phyloP scores from a whole-genome alignment of 2,888 invertebrate genomes.

The Clanis bilineata region DNA sequence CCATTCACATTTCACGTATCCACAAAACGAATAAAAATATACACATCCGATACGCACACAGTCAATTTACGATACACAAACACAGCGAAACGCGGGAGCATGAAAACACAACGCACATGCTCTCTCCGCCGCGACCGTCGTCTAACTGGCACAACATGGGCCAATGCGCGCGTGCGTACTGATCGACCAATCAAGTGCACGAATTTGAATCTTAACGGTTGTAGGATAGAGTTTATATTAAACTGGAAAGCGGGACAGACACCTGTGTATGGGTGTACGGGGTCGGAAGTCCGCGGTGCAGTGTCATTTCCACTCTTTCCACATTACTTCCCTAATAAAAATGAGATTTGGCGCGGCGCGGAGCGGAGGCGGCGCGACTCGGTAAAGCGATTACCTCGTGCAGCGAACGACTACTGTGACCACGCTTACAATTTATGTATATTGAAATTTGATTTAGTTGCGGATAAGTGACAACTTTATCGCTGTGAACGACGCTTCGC shows the following conservation, averaged over 20 bases:
- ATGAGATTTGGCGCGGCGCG: constrained; percentile 61
- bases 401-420: constrained; percentile 34
- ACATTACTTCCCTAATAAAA: constrained; percentile 76
- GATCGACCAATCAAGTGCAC: constrained; percentile 21
- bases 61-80: constrained; percentile 10
- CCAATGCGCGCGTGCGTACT: constrained; percentile 41
- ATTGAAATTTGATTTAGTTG: background rate
- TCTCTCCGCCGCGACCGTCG: constrained; percentile 44
- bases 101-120: constrained; percentile 35
- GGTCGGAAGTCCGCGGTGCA: constrained; percentile 78
- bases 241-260: constrained; percentile 43
- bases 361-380: constrained; percentile 24
- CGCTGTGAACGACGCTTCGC: too few species aligned
- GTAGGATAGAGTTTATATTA: constrained; percentile 34
- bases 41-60: constrained; percentile 3
- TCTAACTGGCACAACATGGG: constrained; percentile 52
- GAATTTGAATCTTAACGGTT: constrained; percentile 34
- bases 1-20: constrained; percentile 15
- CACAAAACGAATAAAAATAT: background rate
- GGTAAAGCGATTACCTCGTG: constrained; percentile 45
- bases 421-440: background rate
- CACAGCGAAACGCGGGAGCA: constrained; percentile 5
- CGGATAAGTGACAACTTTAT: background rate
- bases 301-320: constrained; percentile 78
- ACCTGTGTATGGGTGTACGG: constrained; percentile 68